Percentiles rank a stretch among this genome's conserved stretches.
These are phyloP conservation scores for Glossophaga mutica DNA, from an alignment of 2,797 vertebrate species.

Conservation along the genomic window DNA sequence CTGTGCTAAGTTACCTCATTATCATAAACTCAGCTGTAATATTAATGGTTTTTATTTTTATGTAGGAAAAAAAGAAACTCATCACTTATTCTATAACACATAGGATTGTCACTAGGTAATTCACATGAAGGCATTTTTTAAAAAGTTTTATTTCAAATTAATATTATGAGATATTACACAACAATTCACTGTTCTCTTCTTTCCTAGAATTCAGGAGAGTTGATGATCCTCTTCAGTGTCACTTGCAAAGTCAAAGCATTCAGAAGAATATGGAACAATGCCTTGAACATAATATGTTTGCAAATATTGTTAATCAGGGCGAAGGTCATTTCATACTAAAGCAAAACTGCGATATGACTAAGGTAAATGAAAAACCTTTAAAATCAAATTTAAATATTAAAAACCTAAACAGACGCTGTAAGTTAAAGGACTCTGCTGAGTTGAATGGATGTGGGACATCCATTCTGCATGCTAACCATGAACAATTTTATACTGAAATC, in stretches of 20 bases:
- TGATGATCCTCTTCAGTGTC: not conserved
- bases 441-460: not conserved
- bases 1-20: not conserved
- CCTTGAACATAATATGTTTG: not conserved
- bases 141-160: not conserved
- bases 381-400: slow-evolving; percentile 34
- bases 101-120: not conserved
- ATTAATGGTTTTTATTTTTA: not conserved
- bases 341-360: not conserved
- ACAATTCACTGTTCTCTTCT: not conserved
- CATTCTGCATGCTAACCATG: not conserved
- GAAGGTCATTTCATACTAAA: not conserved
- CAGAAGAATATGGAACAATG: not conserved
- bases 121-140: not conserved
- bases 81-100: not conserved
- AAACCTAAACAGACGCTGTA: not conserved
- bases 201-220: not conserved
- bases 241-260: not conserved
- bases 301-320: not conserved
- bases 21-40: not conserved
- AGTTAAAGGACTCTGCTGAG: not conserved
- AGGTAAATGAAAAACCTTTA: not conserved
- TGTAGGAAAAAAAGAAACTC: not conserved
- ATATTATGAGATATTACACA: not conserved
- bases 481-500: not conserved